Base-by-base conservation (phyloP, 1,140 invertebrate species). In the Tigriopus japonicus region DNA sequence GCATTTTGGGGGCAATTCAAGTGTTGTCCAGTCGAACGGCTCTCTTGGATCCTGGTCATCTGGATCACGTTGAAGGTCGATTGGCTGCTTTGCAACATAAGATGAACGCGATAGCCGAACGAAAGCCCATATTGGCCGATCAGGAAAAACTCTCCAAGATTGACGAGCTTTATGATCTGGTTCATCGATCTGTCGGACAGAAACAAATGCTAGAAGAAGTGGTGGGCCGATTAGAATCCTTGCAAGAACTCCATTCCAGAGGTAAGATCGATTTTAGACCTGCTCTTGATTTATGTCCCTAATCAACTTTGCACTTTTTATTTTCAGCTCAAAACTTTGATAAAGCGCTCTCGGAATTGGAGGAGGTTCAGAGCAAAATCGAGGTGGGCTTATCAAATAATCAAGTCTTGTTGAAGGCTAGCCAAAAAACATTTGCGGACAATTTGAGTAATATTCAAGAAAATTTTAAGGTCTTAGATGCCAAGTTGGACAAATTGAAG, bases 241-340 rank as follows among this genome's bases (percentile, higher is more conserved):
- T 94, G 0, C 84, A 88, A 71, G 76, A 80, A n/a, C 71, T 93
- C 7, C 88, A 93, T 71, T 82, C 86, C 73, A 85, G 91, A 81
- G 87, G 86, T 87, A 72, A 69, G 64, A 15, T n/a, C n/a, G n/a
- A n/a, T n/a, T n/a, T n/a, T n/a, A n/a, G n/a, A n/a, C n/a, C n/a
- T n/a, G n/a, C n/a, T n/a, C n/a, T n/a, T n/a, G n/a, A n/a, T n/a
- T n/a, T n/a, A n/a, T n/a, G n/a, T n/a, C n/a, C n/a, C n/a, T n/a
- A n/a, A n/a, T n/a, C n/a, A n/a, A n/a, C n/a, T n/a, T n/a, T 35
- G 28, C 28, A 35, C 9, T 35, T 3, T 35, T 35, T 35, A 9
- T 2, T 17, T 15, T 21, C 6, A 21, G 45, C 45, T 49, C 45
- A 17, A 17, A 15, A 49, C n/a, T 49, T 49, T 12, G 21, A 21